A percentile compares a stretch with the other conserved stretches of the same genome.
Evolutionary conservation across 1,140 invertebrate species (phyloP).

Genomic region (Tigriopus japonicus): DNA sequence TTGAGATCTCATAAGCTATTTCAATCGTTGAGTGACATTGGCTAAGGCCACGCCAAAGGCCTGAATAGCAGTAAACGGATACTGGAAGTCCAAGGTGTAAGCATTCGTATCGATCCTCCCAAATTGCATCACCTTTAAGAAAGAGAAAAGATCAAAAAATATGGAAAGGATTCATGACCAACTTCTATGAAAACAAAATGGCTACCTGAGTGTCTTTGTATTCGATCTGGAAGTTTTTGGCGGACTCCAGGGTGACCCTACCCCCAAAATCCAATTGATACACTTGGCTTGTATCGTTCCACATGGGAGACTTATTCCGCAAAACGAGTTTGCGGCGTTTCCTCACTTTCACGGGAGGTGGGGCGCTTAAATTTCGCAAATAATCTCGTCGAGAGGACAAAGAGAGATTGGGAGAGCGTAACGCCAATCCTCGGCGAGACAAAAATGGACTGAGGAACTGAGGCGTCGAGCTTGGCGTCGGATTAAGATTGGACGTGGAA

Average conservation of each 20-base stretch:
- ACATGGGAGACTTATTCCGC: conserved; percentile 98
- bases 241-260: conserved; percentile 93
- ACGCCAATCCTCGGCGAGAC: no score
- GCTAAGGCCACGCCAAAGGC: conserved; percentile 94
- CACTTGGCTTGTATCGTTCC: conserved; percentile 97
- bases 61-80: conserved; percentile 93
- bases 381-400: no score
- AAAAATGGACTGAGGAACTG: no score
- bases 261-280: conserved; percentile 99
- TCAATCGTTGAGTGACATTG: conserved; percentile 93
- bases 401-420: no score
- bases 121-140: conserved; percentile 89
- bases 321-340: conserved; percentile 60
- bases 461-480: no score
- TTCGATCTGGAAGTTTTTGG: conserved; percentile 99
- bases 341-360: no score
- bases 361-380: no score
- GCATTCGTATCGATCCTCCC: conserved; percentile 94
- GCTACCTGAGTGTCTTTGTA: conserved; percentile 82
- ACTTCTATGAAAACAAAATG: background rate
- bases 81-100: conserved; percentile 96
- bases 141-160: background rate
- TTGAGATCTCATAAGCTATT: conserved; percentile 37
- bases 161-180: background rate
- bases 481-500: no score